These are phyloP conservation scores for Drosophila borborema DNA, from an alignment of 2,888 invertebrate species.

Conservation along the genomic window DNA sequence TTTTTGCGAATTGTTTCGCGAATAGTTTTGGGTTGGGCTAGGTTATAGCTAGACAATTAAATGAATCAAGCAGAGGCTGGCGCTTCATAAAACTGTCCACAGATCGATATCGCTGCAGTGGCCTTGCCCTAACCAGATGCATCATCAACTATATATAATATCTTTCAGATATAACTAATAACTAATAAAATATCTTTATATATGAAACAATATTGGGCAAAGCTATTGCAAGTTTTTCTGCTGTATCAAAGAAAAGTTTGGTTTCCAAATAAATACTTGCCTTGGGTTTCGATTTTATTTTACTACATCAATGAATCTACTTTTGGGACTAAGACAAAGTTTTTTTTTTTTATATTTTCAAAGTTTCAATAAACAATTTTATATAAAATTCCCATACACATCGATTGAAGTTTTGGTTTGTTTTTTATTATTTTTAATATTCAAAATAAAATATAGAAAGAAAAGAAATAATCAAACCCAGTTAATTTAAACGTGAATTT, in stretches of 20 bases:
- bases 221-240: background rate
- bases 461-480: background rate
- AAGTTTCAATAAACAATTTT: too few species aligned
- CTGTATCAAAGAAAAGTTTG: background rate
- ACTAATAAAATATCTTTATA: background rate
- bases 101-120: conserved; percentile 46
- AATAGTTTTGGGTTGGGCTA: conserved; percentile 67
- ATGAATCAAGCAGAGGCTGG: conserved; percentile 55
- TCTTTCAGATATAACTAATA: background rate
- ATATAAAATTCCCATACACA: too few species aligned
- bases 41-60: conserved; percentile 62
- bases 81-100: conserved; percentile 50
- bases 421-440: background rate
- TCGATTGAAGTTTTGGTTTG: background rate
- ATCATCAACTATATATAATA: background rate
- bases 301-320: background rate
- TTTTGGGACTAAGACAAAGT: too few species aligned
- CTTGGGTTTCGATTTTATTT: background rate
- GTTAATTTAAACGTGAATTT: conserved; percentile 1
- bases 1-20: conserved; percentile 26
- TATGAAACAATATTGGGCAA: background rate
- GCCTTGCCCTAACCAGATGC: conserved; percentile 62
- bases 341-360: too few species aligned
- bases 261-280: background rate
- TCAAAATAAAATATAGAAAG: too few species aligned